These are phyloP conservation scores for Cuculus canorus DNA, from an alignment of 2,797 vertebrate species.

Conservation along the genomic window DNA sequence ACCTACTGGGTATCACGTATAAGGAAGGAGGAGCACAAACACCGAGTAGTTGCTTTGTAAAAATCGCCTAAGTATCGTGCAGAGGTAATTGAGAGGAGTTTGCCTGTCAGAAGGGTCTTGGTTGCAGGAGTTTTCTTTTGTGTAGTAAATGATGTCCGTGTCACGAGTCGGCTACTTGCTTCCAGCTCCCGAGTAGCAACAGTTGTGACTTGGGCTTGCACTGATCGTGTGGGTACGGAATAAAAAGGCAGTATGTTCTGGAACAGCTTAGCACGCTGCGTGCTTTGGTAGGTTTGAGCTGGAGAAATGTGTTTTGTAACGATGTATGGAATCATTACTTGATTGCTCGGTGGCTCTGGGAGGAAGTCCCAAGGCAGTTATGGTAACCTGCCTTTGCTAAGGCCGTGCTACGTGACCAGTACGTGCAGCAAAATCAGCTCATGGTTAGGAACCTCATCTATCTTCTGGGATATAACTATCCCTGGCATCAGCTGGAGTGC, in stretches of 20 bases:
- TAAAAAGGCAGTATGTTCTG: not conserved
- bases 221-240: fast-evolving
- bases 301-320: fast-evolving
- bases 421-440: fast-evolving
- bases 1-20: not conserved
- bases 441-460: fast-evolving
- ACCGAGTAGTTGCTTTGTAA: no score
- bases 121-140: no score
- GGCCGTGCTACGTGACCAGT: fast-evolving
- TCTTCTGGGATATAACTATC: no score
- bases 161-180: not conserved
- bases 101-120: not conserved
- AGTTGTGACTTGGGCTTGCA: no score
- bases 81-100: not conserved
- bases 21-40: not conserved
- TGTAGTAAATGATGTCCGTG: fast-evolving
- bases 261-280: fast-evolving
- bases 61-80: no score
- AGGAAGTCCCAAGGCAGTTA: not conserved
- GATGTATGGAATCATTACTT: fast-evolving
- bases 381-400: not conserved
- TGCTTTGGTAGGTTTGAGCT: not conserved
- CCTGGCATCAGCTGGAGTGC: not conserved
- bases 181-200: not conserved
- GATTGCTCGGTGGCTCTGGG: not conserved